A percentile compares a stretch with the other conserved stretches of the same genome.
Evolutionary conservation across 35 echinoderm and acorn worm genomes (phyloP).

Genomic region (Ptychodera flava): DNA sequence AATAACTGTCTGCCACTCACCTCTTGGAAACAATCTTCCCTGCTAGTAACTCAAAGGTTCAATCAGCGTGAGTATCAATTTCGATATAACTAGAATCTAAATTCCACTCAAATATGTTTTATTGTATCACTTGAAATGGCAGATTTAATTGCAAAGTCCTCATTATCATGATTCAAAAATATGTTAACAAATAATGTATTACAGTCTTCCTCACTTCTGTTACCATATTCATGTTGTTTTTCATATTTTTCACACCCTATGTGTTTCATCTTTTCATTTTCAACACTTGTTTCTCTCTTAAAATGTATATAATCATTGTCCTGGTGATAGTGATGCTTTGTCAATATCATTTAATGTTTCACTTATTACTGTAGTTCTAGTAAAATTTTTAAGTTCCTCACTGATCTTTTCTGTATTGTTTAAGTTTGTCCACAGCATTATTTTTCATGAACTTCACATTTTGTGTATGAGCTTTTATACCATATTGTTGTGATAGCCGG

Average conservation of each 20-base stretch:
- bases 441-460: neutral
- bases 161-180: neutral
- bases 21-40: conserved; percentile 11
- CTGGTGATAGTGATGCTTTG: too few relatives aligned
- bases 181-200: neutral
- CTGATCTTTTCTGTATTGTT: neutral
- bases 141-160: neutral
- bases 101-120: neutral
- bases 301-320: too few relatives aligned
- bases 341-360: neutral
- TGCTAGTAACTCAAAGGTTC: neutral
- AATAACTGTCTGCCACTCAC: conserved; percentile 17
- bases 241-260: too few relatives aligned
- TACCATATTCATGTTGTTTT: neutral
- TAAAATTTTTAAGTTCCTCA: neutral
- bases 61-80: neutral
- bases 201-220: neutral
- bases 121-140: neutral
- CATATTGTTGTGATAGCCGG: too few relatives aligned
- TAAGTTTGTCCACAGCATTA: neutral
- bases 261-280: too few relatives aligned
- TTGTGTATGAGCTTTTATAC: neutral
- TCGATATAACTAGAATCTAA: neutral
- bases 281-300: too few relatives aligned
- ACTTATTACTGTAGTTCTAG: neutral